phyloP scores from a whole-genome alignment of 2,113 vertebrate genomes.

The Mus musculus region GRCm39 chr15:87340501-87341000 shows the following conservation, averaged over 20 bases:
- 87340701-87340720: background rate
- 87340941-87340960: background rate
- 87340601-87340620: background rate
- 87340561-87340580: background rate
- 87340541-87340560: background rate
- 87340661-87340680: background rate
- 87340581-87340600: background rate
- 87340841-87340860: background rate
- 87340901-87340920: background rate
- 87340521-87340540: background rate
- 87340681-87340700: background rate
- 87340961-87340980: background rate
- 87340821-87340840: background rate
- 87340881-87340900: background rate
- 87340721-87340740: background rate
- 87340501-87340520: background rate
- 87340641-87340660: too few species aligned
- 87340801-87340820: background rate
- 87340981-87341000: background rate
- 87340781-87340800: background rate
- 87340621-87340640: background rate
- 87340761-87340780: background rate
- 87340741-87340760: background rate
- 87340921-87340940: background rate
- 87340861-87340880: background rate